These are phyloP conservation scores for Nudaria mundana DNA, from an alignment of 2,888 invertebrate species.

Conservation along the genomic window DNA sequence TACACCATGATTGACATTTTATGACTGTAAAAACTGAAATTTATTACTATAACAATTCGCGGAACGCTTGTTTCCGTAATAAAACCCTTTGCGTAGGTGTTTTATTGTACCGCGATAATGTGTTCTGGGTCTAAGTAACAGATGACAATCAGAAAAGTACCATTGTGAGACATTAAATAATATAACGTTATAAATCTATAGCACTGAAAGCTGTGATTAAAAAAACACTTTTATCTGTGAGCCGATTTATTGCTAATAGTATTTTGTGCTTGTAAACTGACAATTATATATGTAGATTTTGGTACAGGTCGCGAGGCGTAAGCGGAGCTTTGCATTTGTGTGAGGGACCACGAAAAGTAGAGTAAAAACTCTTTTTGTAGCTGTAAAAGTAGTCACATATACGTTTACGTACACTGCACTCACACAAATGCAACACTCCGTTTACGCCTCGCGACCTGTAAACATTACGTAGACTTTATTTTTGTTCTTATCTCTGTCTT, in stretches of 20 bases:
- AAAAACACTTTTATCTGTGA: background rate
- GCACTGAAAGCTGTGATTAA: background rate
- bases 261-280: no score
- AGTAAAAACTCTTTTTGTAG: no score
- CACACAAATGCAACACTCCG: no score
- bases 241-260: background rate
- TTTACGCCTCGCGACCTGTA: no score
- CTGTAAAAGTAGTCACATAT: no score
- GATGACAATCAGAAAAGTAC: conserved; percentile 33
- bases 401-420: no score
- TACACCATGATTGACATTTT: conserved; percentile 65
- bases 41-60: conserved; percentile 68
- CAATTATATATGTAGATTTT: no score
- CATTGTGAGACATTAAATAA: conserved; percentile 25
- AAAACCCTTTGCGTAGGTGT: conserved; percentile 50
- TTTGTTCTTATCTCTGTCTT: no score
- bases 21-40: conserved; percentile 57
- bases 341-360: no score
- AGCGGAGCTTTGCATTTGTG: no score
- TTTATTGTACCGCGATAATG: conserved; percentile 46
- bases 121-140: conserved; percentile 34
- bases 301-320: no score
- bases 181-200: conserved; percentile 7
- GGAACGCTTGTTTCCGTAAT: conserved; percentile 59
- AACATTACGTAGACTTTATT: no score